A percentile compares a stretch with the other conserved stretches of the same genome.
Conservation (phyloP, 37 sponge, comb jelly and placozoan species). For the Eunapius fragilis region DNA sequence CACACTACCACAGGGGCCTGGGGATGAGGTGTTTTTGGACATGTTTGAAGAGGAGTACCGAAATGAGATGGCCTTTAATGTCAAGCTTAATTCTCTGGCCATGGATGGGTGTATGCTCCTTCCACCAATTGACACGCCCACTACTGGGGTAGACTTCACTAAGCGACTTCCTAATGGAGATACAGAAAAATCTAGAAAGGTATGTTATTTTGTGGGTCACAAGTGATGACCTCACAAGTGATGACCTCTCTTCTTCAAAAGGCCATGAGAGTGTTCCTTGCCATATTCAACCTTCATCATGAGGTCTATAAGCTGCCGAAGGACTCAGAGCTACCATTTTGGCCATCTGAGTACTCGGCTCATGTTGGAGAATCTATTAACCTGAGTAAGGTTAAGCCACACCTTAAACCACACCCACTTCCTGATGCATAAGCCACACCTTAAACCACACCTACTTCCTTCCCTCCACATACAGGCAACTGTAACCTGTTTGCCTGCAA, state of each 20-base stretch:
- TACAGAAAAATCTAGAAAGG: conserved; percentile 55
- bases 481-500: conserved; percentile 78
- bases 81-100: conserved; percentile 68
- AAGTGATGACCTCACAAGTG: neutral
- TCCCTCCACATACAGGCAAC: conserved; percentile 44
- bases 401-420: neutral
- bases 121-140: conserved; percentile 88
- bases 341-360: conserved; percentile 39
- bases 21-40: conserved; percentile 88
- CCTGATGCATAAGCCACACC: no score
- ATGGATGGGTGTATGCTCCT: conserved; percentile 92
- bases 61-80: conserved; percentile 51
- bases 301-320: conserved; percentile 30
- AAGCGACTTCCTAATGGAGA: conserved; percentile 91
- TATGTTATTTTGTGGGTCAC: neutral
- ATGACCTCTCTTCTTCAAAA: neutral
- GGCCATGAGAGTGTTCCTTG: conserved; percentile 88
- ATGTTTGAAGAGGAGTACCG: conserved; percentile 90
- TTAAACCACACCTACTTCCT: neutral
- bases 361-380: conserved; percentile 61
- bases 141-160: conserved; percentile 92
- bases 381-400: conserved; percentile 45
- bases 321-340: conserved; percentile 75
- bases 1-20: conserved; percentile 51
- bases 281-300: conserved; percentile 53